phyloP scores from a whole-genome alignment of 1,140 invertebrate species.

The Tetramorium simillimum region DNA sequence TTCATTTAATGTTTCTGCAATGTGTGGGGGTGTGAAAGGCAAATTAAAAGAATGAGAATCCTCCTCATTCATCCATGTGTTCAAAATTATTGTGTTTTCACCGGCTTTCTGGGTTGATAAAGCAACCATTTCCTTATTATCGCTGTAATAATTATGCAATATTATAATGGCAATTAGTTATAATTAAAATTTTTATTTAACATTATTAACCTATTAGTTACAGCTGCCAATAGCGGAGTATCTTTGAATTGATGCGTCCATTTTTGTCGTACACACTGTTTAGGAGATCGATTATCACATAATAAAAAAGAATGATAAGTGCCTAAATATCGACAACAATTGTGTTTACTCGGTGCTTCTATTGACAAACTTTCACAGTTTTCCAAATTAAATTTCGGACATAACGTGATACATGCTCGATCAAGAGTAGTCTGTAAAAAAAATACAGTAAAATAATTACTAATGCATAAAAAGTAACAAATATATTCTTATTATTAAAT shows the following conservation, averaged over 20 bases:
- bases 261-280: constrained; percentile 78
- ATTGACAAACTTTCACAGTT: constrained; percentile 78
- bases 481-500: constrained; percentile 18
- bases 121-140: constrained; percentile 78
- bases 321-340: constrained; percentile 78
- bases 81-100: constrained; percentile 80
- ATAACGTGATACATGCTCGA: constrained; percentile 76
- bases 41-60: constrained; percentile 76
- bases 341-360: constrained; percentile 73
- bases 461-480: background rate
- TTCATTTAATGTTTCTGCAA: constrained; percentile 76
- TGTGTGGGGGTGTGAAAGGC: constrained; percentile 77
- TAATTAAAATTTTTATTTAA: background rate
- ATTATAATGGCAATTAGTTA: constrained; percentile 8
- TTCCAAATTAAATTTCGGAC: constrained; percentile 78
- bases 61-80: constrained; percentile 78
- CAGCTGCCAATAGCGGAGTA: constrained; percentile 75
- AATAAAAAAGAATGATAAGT: constrained; percentile 80
- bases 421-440: constrained; percentile 69
- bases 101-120: constrained; percentile 77
- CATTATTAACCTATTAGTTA: constrained; percentile 70
- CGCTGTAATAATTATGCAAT: constrained; percentile 65
- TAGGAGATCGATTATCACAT: constrained; percentile 78
- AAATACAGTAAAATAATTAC: constrained; percentile 19
- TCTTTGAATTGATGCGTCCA: constrained; percentile 84